Base-by-base conservation (phyloP, 2,797 vertebrate species). In the Pygocentrus nattereri region DNA sequence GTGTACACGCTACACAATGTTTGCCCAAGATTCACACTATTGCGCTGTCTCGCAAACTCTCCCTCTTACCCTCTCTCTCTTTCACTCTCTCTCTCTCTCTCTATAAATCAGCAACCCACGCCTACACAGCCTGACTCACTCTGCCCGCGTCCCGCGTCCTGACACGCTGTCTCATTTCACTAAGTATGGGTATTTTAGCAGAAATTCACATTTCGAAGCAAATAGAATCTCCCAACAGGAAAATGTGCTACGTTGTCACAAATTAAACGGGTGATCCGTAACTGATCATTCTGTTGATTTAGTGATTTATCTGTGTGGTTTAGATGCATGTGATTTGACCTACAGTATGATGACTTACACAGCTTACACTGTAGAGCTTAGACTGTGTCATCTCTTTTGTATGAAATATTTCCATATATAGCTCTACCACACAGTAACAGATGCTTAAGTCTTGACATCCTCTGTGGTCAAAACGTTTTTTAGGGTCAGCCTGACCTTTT, bases 121-220 rank as follows among this genome's bases (percentile, higher is more conserved):
- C 87, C 83, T 68, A 86, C 85, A 83, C 82, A 80, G 82, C 73
- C 85, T 91, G 91, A 92, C 88, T 91, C 88, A 92, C 70, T 62
- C 85, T 84, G 70, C 80, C 82, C 61, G 50, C 84, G 83, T 86
- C 80, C 52, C 80, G 83, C 76, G n/a, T 83, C 80, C 82, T 74
- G 54, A 74, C 84, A 84, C 73, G 58, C 68, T 77, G 80, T 52
- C 82, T 80, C 78, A 74, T 84, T 84, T 49, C 44, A 13, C 38
- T 5, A 68, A 68, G 31, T n/a, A 44, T 68, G 3, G 65, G 4
- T 23, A 44, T 68, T 68, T 44, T n/a, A 68, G 0, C 21, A 21
- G 23, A 68, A 23, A 44, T 68, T 68, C 38, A 68, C 34, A 68
- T 41, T 68, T 44, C n/a, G 30, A 19, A 38, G 38, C 62, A 34